phyloP scores from a whole-genome alignment of 2,888 invertebrate species.

The Tanypteryx hageni region DNA sequence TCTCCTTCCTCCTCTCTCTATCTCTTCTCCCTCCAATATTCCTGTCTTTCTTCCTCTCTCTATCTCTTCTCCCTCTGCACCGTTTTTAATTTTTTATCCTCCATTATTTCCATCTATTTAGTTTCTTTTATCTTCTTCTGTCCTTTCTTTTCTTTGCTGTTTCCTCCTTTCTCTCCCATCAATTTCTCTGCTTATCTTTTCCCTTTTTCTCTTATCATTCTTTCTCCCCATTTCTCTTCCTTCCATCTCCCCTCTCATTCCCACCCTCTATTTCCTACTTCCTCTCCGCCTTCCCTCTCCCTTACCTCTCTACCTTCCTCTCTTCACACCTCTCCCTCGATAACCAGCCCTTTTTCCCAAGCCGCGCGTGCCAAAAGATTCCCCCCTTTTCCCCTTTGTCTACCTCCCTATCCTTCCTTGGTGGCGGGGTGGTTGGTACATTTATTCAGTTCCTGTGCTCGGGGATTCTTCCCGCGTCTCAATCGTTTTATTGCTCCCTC shows the following conservation, averaged over 20 bases:
- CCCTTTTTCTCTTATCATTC: not conserved
- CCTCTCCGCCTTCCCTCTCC: not conserved
- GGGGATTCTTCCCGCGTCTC: conserved; percentile 11
- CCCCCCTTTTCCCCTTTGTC: not conserved
- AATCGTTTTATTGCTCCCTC: conserved; percentile 8
- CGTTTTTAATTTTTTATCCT: too few species aligned
- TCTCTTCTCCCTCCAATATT: not conserved
- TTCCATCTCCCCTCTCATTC: not conserved
- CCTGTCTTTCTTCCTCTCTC: too few species aligned
- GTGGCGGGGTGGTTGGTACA: not conserved
- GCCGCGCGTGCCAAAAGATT: conserved; percentile 16
- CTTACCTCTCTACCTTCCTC: not conserved
- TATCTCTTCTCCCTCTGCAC: not conserved
- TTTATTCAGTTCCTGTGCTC: conserved; percentile 17
- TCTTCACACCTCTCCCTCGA: not conserved
- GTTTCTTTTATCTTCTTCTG: not conserved
- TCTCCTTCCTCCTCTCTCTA: not conserved
- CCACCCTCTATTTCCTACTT: not conserved
- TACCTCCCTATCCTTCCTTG: not conserved
- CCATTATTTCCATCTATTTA: too few species aligned
- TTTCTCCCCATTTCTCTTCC: not conserved
- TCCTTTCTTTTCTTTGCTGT: not conserved
- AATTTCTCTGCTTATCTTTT: too few species aligned
- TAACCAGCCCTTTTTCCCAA: not conserved
- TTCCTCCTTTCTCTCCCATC: not conserved